Base-by-base conservation (phyloP, 2,888 invertebrate genomes). In the Aquatica leii region DNA sequence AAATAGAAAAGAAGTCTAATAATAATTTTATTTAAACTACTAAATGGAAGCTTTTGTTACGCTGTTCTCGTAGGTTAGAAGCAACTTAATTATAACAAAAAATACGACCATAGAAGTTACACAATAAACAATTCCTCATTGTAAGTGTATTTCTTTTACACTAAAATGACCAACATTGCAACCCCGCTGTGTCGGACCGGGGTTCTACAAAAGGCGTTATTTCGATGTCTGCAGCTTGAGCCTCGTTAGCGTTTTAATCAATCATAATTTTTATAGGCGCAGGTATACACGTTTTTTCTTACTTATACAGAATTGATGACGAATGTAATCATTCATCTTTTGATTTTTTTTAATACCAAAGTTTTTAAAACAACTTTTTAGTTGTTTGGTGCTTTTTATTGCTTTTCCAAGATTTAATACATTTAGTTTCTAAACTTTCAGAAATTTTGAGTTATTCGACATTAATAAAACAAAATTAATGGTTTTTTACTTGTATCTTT, bases 191-290 rank as follows among this genome's bases (percentile, higher is more conserved):
- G 64, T 37, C 64, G 56, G 55, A 12, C 56, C 57, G 24, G 60
- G 64, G 52, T 53, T 48, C 53, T 53, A 31, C 58, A 56, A 62
- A 58, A 53, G 59, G 65, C 67, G 65, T 48, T 61, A 59, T 65
- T 59, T 64, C 49, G 37, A 50, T 60, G 67, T 68, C 67, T 65
- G 59, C 69, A 66, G 61, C 62, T 67, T 65, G 67, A 59, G 41
- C 40, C 62, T 61, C 51, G 66, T 69, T 69, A 69, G 66, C 49
- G 46, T 64, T 68, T 68, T 64, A 61, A 69, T 69, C 69, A 69
- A 69, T 69, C 69, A 69, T 53, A 48, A 43, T 17, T 60, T 64
- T 66, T 67, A 60, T 62, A 59, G 65, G 55, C 51, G 52, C 66
- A 64, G 59, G 66, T 60, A 63, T 51, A 57, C 55, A 57, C 49